phyloP scores from a whole-genome alignment of 37 sponge, comb jelly and placozoan species.

The Ianthella basta region DNA sequence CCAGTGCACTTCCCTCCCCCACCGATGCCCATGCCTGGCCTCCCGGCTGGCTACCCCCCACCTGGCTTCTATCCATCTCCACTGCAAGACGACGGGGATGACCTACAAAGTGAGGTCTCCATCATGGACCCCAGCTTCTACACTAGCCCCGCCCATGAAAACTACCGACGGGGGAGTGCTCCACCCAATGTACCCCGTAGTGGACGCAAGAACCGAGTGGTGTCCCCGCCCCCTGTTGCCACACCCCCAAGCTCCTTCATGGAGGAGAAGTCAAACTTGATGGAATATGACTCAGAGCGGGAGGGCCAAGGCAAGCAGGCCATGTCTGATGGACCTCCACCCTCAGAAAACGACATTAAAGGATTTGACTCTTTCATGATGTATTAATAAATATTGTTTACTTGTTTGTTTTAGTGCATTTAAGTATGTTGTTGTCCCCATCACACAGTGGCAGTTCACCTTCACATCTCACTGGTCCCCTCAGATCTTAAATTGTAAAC shows the following conservation, averaged over 20 bases:
- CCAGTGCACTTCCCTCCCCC: background rate
- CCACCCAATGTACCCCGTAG: background rate
- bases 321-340: background rate
- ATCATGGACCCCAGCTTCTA: slow-evolving; percentile 14
- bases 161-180: background rate
- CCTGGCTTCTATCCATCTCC: background rate
- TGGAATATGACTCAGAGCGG: background rate
- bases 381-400: slow-evolving; percentile 34
- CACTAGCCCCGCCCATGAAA: background rate
- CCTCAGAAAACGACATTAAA: slow-evolving; percentile 32
- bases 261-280: background rate
- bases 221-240: background rate
- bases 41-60: background rate
- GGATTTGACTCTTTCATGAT: slow-evolving; percentile 67
- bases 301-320: background rate
- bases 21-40: background rate
- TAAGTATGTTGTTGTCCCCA: too few species aligned
- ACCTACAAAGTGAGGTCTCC: background rate
- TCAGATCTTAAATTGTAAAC: too few species aligned
- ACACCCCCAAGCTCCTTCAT: background rate
- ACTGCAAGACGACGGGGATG: background rate
- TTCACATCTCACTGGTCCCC: too few species aligned
- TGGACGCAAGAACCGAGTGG: background rate
- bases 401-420: slow-evolving; percentile 1
- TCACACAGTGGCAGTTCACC: too few species aligned